Evolutionary conservation across 2,113 vertebrate genomes (phyloP).

Genomic region (Antennarius striatus): DNA sequence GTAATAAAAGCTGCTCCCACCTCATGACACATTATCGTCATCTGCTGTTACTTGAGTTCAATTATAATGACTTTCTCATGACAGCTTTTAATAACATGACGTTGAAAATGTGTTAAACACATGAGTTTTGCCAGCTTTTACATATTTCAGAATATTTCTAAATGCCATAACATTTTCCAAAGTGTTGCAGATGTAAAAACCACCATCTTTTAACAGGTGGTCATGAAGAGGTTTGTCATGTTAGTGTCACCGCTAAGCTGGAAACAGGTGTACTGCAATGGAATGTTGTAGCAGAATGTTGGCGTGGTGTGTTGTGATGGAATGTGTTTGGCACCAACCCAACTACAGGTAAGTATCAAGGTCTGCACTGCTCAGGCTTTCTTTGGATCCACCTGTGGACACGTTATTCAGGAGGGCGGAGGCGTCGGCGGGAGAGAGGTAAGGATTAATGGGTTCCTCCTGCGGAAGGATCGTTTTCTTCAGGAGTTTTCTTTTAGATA

Average conservation of each 20-base stretch:
- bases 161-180: background rate
- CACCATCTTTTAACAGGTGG: too few relatives aligned
- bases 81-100: background rate
- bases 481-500: slow-evolving; percentile 5
- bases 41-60: too few relatives aligned
- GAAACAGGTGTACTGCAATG: slow-evolving; percentile 4
- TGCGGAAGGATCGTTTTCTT: background rate
- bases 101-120: background rate
- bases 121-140: background rate
- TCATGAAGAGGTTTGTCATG: background rate
- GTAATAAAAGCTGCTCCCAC: background rate
- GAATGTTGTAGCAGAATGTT: background rate
- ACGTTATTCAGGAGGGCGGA: slow-evolving; percentile 65
- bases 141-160: background rate
- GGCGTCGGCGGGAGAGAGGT: slow-evolving; percentile 24
- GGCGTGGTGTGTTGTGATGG: too few relatives aligned
- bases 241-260: background rate
- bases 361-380: slow-evolving; percentile 89
- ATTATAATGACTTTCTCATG: too few relatives aligned
- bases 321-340: slow-evolving; percentile 15
- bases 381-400: slow-evolving; percentile 80
- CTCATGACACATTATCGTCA: background rate
- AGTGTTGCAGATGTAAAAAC: slow-evolving; percentile 2
- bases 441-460: slow-evolving; percentile 8
- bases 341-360: slow-evolving; percentile 93